Percentiles rank a stretch among this genome's conserved stretches.
Evolutionary conservation across 2,113 vertebrate species (phyloP).

Genomic region (Zapus hudsonius): DNA sequence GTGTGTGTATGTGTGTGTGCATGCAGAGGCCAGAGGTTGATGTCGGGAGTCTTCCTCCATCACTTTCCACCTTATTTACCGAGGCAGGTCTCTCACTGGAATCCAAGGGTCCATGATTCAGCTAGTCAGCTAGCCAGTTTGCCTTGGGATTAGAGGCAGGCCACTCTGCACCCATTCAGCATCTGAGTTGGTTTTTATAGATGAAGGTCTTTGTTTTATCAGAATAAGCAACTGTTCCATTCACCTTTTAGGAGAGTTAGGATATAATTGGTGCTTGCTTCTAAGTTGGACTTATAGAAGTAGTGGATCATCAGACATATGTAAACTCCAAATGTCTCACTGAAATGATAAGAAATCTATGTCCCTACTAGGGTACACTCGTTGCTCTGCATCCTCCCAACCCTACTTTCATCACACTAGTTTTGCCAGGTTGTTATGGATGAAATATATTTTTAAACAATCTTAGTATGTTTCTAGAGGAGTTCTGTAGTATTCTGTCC

Average conservation of each 20-base stretch:
- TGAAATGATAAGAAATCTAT: background rate
- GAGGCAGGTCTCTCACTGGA: no score
- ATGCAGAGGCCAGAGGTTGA: no score
- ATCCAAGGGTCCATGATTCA: no score
- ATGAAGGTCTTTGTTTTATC: slow-evolving; percentile 27
- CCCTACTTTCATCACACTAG: background rate
- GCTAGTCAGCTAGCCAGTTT: no score
- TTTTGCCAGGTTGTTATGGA: background rate
- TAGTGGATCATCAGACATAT: background rate
- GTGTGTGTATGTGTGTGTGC: no score
- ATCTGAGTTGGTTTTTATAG: background rate
- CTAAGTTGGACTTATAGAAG: background rate
- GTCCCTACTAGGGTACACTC: background rate
- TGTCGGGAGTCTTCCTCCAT: no score
- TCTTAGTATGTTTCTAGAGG: background rate
- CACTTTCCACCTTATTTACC: no score
- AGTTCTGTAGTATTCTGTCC: background rate
- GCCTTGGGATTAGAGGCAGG: no score
- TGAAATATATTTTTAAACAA: background rate
- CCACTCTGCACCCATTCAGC: no score
- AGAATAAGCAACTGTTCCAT: background rate
- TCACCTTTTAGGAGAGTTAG: background rate
- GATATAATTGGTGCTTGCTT: background rate
- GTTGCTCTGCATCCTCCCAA: background rate
- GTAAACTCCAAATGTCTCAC: background rate